These are phyloP conservation scores for Acronicta alni DNA, from an alignment of 2,888 invertebrate species.

Conservation along the genomic window DNA sequence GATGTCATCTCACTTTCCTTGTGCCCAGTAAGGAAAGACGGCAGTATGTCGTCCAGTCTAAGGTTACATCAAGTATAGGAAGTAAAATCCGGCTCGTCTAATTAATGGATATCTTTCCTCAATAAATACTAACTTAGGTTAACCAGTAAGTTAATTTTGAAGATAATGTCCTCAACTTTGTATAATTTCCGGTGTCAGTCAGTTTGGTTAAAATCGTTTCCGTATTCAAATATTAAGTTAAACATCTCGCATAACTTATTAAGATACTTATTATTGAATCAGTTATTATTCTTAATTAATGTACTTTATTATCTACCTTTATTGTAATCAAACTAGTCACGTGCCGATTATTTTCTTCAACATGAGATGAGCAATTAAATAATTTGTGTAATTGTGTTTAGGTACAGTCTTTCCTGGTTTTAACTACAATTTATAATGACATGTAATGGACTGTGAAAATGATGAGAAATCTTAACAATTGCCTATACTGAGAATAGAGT, in stretches of 20 bases:
- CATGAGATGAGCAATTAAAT: conserved; percentile 30
- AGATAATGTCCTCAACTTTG: background rate
- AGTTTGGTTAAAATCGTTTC: background rate
- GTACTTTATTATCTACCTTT: too few relatives aligned
- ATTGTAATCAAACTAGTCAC: background rate
- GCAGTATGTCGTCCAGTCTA: conserved; percentile 8
- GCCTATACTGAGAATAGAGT: too few relatives aligned
- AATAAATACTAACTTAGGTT: conserved; percentile 21
- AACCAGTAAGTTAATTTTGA: background rate
- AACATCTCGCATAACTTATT: background rate
- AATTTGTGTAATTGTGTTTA: conserved; percentile 25
- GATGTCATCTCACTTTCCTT: conserved; percentile 41
- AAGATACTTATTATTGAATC: too few relatives aligned
- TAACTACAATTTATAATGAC: too few relatives aligned
- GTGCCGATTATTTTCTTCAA: conserved; percentile 8
- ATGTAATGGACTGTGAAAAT: conserved; percentile 16
- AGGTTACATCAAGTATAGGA: conserved; percentile 34
- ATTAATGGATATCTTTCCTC: conserved; percentile 33
- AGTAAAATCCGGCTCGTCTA: conserved; percentile 17
- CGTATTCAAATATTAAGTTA: background rate
- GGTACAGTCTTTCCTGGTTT: conserved; percentile 30
- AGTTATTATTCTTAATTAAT: too few relatives aligned
- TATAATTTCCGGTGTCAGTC: background rate
- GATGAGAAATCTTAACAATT: conserved; percentile 29
- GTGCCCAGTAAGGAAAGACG: conserved; percentile 37